These are phyloP conservation scores for Limanda limanda DNA, from an alignment of 2,113 vertebrate genomes.

Conservation along the genomic window DNA sequence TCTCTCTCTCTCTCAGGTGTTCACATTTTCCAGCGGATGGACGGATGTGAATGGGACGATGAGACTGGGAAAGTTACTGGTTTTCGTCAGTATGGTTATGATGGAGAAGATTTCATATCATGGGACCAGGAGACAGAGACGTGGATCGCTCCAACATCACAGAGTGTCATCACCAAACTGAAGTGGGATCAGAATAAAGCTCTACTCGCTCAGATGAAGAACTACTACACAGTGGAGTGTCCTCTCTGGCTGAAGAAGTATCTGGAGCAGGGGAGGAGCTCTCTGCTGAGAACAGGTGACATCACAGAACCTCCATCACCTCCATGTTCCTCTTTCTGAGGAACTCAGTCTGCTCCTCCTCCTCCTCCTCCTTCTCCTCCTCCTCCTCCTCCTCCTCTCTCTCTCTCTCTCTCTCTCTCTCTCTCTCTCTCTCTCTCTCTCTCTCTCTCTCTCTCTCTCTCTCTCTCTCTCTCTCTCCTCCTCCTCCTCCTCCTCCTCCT, in stretches of 20 bases:
- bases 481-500: no score
- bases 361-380: no score
- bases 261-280: constrained; percentile 16
- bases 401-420: no score
- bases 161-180: background rate
- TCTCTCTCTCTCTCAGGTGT: constrained; percentile 31
- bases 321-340: background rate
- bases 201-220: no score
- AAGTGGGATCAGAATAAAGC: background rate
- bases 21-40: background rate
- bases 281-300: constrained; percentile 41
- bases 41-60: constrained; percentile 40
- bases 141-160: fast-evolving
- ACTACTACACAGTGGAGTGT: background rate
- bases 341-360: no score
- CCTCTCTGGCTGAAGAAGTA: constrained; percentile 33
- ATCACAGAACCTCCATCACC: background rate
- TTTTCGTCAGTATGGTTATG: constrained; percentile 33
- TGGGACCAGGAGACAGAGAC: constrained; percentile 34
- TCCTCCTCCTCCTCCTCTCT: no score
- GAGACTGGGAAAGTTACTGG: background rate
- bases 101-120: constrained; percentile 55
- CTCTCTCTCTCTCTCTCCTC: no score
- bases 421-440: no score
- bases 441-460: no score